Base-by-base conservation (phyloP, 2,797 vertebrate genomes). In the Odontamblyopus rebecca region DNA sequence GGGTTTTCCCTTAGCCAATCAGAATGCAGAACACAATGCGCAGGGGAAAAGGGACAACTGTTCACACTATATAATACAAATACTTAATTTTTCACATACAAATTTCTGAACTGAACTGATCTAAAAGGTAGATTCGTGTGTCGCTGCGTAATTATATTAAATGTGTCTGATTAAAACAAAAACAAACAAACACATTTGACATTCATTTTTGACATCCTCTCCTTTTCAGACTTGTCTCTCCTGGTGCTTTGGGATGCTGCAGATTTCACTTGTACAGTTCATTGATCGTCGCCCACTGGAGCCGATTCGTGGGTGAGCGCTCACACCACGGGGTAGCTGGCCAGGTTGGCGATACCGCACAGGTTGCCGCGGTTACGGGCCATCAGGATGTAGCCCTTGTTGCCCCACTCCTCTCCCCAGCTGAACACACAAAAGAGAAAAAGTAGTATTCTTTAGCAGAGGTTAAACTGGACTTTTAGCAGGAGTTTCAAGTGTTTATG, bases 341-440 rank as follows among this genome's bases (percentile, higher is more conserved):
- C 94, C 0, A 93, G 89, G 87, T 89, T 95, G 82, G 94, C 89
- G 59, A 95, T 95, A 68, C 95, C 93, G 23, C 95, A 95, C 48
- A 92, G 77, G 85, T 95, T 95, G 73, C 86, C 91, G 9, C 89
- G 94, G 82, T 95, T 95, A 54, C 91, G 93, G 0, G 94, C 94
- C 92, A 95, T 95, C 85, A 93, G 61, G 80, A 95, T 76, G 80
- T 92, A 94, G 12, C 95, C 94, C 23, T 88, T 72, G 13, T 91
- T 92, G 63, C 94, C 95, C 93, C 94, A 95, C 0, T 6, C 19
- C 44, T 91, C 88, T 60, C 94, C 67, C 95, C 94, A 95, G 86
- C 95, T 95, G 86, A 2, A 79, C 71, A 61, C 59, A 56, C 9
- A 75, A 0, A 53, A 53, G n/a, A 53, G 54, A 0, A 0, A 65